phyloP scores from a whole-genome alignment of 2,888 invertebrate genomes.

The Parelbella ahira region DNA sequence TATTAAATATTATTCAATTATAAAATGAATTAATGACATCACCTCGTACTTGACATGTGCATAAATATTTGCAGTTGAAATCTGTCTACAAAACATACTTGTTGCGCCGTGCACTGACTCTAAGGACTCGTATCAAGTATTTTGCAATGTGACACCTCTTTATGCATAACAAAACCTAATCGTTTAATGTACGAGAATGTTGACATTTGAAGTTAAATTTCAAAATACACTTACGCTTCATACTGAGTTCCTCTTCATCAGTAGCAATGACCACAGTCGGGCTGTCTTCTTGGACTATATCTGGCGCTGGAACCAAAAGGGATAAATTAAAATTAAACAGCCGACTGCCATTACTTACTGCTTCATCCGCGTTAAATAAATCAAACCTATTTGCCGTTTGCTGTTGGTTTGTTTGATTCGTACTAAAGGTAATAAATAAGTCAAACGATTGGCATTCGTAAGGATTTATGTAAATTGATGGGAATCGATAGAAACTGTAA shows the following conservation, averaged over 20 bases:
- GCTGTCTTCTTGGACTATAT: conserved; percentile 85
- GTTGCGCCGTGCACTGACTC: no score
- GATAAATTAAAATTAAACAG: conserved; percentile 26
- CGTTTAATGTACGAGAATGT: no score
- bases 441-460: conserved; percentile 24
- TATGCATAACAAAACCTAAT: no score
- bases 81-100: no score
- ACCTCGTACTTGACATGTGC: no score
- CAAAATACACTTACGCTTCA: conserved; percentile 86
- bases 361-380: conserved; percentile 20
- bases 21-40: no score
- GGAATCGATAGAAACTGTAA: conserved; percentile 30
- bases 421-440: conserved; percentile 28
- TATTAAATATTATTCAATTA: no score
- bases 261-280: conserved; percentile 83
- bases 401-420: conserved; percentile 27
- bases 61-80: no score
- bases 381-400: conserved; percentile 25
- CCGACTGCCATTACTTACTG: conserved; percentile 21
- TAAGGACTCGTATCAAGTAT: no score
- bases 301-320: conserved; percentile 83
- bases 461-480: conserved; percentile 30
- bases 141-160: no score
- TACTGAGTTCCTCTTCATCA: conserved; percentile 85
- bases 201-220: no score